These are phyloP conservation scores for Zosterops pallidus DNA, from an alignment of 2,113 vertebrate genomes.

Conservation along the genomic window DNA sequence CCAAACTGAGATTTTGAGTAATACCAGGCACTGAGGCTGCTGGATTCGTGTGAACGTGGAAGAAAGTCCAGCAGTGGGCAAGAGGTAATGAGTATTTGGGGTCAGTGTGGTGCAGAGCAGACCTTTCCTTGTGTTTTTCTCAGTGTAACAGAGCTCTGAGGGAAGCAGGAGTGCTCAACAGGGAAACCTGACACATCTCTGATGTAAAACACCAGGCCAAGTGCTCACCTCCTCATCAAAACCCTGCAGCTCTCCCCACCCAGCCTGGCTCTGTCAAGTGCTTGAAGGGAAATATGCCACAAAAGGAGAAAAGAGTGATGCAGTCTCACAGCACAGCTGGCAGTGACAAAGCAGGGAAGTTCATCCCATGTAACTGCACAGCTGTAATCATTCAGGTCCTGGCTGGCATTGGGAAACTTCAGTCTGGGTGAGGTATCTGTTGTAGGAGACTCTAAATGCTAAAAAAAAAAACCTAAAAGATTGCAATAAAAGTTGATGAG, in stretches of 20 bases:
- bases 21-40: background rate
- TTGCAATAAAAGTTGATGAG: background rate
- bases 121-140: background rate
- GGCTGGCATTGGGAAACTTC: background rate
- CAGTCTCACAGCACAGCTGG: background rate
- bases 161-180: background rate
- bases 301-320: background rate
- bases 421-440: background rate
- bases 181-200: background rate
- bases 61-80: background rate
- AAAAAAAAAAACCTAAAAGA: background rate
- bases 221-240: background rate
- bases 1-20: slow-evolving; percentile 35
- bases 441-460: background rate
- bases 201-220: background rate
- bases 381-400: background rate
- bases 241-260: background rate
- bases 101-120: background rate
- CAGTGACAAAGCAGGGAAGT: background rate
- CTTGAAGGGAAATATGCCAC: background rate
- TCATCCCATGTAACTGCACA: background rate
- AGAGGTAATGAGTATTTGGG: background rate
- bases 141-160: background rate
- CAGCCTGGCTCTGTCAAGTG: background rate
- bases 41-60: background rate